These are phyloP conservation scores for Crypturellus undulatus DNA, from an alignment of 2,113 vertebrate species.

Conservation along the genomic window DNA sequence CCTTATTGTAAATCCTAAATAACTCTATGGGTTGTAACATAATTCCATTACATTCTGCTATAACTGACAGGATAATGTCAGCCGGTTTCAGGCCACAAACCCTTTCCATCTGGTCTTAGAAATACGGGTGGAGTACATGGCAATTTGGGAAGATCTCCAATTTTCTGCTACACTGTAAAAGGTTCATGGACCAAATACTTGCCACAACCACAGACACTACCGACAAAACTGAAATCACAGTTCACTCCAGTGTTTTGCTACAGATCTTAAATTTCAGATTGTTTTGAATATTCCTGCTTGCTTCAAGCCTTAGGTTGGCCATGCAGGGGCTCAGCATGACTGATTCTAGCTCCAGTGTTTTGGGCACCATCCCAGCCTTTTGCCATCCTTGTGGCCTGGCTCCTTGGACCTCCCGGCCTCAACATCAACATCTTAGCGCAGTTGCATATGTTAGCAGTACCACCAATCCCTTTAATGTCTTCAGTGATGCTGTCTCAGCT, in stretches of 20 bases:
- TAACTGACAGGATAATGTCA: neutral
- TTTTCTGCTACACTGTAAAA: neutral
- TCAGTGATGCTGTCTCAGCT: neutral
- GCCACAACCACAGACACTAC: accelerated
- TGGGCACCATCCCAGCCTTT: neutral
- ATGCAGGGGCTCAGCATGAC: neutral
- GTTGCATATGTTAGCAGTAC: neutral
- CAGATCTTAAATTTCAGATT: neutral
- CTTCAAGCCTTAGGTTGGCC: neutral
- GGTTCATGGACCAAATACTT: accelerated
- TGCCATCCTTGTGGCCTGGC: neutral
- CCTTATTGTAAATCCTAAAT: neutral
- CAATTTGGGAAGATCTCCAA: neutral
- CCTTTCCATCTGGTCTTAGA: neutral
- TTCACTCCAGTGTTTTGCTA: neutral
- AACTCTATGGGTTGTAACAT: neutral
- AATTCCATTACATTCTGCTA: neutral
- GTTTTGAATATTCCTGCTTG: neutral
- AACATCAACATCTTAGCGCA: neutral
- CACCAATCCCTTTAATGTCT: neutral
- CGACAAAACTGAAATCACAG: neutral
- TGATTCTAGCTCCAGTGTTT: neutral
- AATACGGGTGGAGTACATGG: neutral
- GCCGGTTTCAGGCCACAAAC: neutral
- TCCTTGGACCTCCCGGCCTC: neutral